These are phyloP conservation scores for Lutraria rhynchaena DNA, from an alignment of 1,140 invertebrate genomes.

Conservation along the genomic window DNA sequence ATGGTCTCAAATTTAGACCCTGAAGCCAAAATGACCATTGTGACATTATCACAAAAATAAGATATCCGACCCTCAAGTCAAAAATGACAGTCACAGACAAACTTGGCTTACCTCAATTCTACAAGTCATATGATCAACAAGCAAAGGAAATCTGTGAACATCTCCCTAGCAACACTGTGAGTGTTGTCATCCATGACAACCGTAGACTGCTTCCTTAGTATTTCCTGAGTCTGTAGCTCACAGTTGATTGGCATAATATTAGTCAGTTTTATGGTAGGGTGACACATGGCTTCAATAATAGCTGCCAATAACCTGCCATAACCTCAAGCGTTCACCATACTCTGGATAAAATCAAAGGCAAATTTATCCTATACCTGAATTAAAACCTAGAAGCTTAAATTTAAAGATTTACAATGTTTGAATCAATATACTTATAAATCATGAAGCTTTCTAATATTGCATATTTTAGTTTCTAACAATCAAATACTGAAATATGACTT, in stretches of 20 bases:
- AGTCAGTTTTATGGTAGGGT: conserved; percentile 89
- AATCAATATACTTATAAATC: no score
- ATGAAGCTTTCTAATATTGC: no score
- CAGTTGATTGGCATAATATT: conserved; percentile 89
- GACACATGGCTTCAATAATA: conserved; percentile 91
- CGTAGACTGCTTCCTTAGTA: conserved; percentile 75
- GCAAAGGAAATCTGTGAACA: conserved; percentile 89
- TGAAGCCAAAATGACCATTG: no score
- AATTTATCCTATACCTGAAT: no score
- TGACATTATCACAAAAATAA: no score
- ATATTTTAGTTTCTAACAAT: no score
- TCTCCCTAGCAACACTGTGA: conserved; percentile 84
- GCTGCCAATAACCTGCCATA: conserved; percentile 89
- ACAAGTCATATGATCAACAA: conserved; percentile 92
- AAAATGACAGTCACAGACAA: no score
- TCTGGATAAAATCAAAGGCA: conserved; percentile 76
- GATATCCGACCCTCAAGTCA: no score
- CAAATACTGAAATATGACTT: no score
- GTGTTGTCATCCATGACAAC: conserved; percentile 83
- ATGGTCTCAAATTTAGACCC: no score
- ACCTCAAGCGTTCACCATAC: conserved; percentile 78
- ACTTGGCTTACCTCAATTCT: conserved; percentile 85
- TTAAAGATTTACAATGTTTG: no score
- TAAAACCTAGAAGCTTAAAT: no score
- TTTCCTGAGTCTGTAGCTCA: conserved; percentile 82